Conservation (phyloP, 2,113 vertebrate species). For the Tupaia chinensis region DNA sequence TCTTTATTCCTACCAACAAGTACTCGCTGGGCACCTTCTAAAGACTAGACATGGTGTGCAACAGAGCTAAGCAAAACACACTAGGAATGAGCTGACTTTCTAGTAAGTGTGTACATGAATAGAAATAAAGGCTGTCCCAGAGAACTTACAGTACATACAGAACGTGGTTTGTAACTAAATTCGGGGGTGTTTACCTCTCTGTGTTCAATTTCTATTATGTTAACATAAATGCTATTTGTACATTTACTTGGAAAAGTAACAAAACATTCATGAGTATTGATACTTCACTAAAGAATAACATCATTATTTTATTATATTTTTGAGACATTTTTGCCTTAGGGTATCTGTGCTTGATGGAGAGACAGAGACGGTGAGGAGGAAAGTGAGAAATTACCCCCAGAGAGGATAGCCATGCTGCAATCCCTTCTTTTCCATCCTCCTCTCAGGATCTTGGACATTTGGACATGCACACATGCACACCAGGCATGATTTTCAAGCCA, state of each 20-base stretch:
- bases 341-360: no score
- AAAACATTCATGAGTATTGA: not conserved
- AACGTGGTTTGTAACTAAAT: not conserved
- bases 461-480: no score
- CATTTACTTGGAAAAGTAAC: not conserved
- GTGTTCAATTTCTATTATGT: not conserved
- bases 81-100: no score
- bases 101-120: not conserved
- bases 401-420: no score
- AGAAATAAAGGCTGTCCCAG: not conserved
- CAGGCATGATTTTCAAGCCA: no score
- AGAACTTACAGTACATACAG: not conserved
- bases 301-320: no score
- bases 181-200: not conserved
- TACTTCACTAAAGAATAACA: not conserved
- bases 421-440: no score
- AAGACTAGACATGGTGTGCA: accelerated
- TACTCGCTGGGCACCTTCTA: no score
- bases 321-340: no score
- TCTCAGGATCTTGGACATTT: no score
- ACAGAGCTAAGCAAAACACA: not conserved
- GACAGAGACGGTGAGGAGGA: no score
- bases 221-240: not conserved
- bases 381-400: no score
- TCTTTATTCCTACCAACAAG: not conserved